Base-by-base conservation (phyloP, 2,797 vertebrate species). In the Botia almorhae region DNA sequence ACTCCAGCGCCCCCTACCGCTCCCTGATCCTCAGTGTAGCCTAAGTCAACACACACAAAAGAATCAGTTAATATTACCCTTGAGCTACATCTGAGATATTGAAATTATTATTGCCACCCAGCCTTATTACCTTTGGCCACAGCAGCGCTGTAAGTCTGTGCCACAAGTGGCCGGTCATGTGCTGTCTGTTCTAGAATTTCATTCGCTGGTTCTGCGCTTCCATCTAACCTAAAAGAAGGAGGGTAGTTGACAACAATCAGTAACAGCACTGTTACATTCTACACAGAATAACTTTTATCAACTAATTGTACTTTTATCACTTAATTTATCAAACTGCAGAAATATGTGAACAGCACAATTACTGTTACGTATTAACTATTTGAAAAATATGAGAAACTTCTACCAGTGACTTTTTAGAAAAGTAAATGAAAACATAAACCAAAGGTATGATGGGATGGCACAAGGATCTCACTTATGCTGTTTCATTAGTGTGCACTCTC, bases 401-500 rank as follows among this genome's bases (percentile, higher is more conserved):
- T 29, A 29, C 2, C 29, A 29, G 29, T 29, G 4, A 29, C 29
- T 29, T 29, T 29, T 29, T 29, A 29, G 4, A 29, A 29, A 4
- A 2, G 4, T n/a, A 29, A 29, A 43, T 48, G 11, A 21, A 55
- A n/a, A 29, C n/a, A 39, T 29, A 65, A 12, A 77, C 17, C 0
- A 56, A 29, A 23, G 16, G 17, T 51, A 14, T 21, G 19, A 61
- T 19, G 58, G 3, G 50, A 51, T 3, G 7, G 29, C 21, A 55
- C 43, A 1, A 50, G 4, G 6, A 68, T 69, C 92, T 94, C 89
- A 99, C 98, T 96, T 97, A 94, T 99, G 98, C 91, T 99, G 98
- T 85, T 98, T 98, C 96, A 97, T 99, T 78, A 99, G 91, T 10
- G 98, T 97, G 84, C 98, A 99, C 83, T 99, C 97, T 2, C 98